Conservation (phyloP, 2,797 vertebrate species). For the Tokudaia muenninki region DNA sequence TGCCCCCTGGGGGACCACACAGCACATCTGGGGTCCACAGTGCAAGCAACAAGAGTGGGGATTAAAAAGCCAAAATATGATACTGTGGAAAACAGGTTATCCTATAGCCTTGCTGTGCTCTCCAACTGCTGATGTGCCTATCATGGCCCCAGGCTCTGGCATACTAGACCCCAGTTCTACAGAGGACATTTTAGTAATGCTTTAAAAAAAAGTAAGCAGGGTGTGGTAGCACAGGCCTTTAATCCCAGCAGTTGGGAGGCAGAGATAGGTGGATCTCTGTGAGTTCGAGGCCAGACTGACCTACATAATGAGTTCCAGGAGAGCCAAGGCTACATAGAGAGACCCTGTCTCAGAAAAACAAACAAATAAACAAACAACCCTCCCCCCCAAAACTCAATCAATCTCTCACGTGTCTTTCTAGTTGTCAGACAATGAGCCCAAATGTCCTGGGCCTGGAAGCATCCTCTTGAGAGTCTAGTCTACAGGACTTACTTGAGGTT, state of each 20-base stretch:
- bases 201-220: background rate
- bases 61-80: background rate
- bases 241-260: too few species aligned
- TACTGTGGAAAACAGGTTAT: background rate
- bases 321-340: too few species aligned
- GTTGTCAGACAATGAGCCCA: background rate
- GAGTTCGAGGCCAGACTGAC: too few species aligned
- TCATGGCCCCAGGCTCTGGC: background rate
- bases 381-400: background rate
- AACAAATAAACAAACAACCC: too few species aligned
- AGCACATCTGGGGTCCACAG: background rate
- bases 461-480: background rate
- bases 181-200: background rate
- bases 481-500: background rate
- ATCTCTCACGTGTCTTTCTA: background rate
- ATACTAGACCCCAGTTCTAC: background rate
- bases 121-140: background rate
- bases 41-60: background rate
- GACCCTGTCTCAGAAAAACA: too few species aligned
- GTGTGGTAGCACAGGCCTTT: too few species aligned
- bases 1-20: background rate
- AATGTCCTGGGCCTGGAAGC: background rate
- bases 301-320: too few species aligned
- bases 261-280: too few species aligned
- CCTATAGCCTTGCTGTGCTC: background rate